These are phyloP conservation scores for Brenthis daphne DNA, from an alignment of 2,888 invertebrate species.

Conservation along the genomic window DNA sequence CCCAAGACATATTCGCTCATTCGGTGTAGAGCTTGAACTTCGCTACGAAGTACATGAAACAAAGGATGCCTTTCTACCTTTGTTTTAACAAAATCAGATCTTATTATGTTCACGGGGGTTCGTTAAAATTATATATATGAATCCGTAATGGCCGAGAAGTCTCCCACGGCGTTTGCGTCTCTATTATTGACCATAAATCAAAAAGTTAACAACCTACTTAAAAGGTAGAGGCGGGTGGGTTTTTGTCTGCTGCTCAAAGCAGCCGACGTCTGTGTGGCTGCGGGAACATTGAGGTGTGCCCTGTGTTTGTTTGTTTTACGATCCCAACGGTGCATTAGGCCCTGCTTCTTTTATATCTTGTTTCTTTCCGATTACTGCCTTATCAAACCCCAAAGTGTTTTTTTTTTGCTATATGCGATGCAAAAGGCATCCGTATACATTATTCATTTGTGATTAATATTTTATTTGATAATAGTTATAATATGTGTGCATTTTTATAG, in stretches of 20 bases:
- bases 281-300: slow-evolving; percentile 61
- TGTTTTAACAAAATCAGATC: slow-evolving; percentile 62
- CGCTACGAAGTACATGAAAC: slow-evolving; percentile 53
- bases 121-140: slow-evolving; percentile 75
- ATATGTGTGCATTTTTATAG: not conserved
- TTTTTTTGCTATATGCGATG: slow-evolving; percentile 49
- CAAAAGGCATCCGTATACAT: slow-evolving; percentile 30
- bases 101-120: slow-evolving; percentile 75
- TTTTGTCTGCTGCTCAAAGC: slow-evolving; percentile 78
- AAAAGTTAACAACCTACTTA: slow-evolving; percentile 83
- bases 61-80: slow-evolving; percentile 57
- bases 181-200: slow-evolving; percentile 82
- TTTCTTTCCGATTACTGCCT: slow-evolving; percentile 71
- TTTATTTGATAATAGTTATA: not conserved
- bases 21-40: slow-evolving; percentile 44
- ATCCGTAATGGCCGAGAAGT: slow-evolving; percentile 69
- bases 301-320: slow-evolving; percentile 80
- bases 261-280: slow-evolving; percentile 68
- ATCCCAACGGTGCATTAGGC: slow-evolving; percentile 78
- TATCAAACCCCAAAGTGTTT: slow-evolving; percentile 62
- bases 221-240: slow-evolving; percentile 77
- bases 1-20: slow-evolving; percentile 48
- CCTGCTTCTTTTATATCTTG: slow-evolving; percentile 71
- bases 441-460: not conserved
- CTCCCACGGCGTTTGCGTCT: slow-evolving; percentile 80